A percentile compares a stretch with the other conserved stretches of the same genome.
phyloP scores from a whole-genome alignment of 1,140 invertebrate genomes.

The Cyrtorhinus lividipennis region DNA sequence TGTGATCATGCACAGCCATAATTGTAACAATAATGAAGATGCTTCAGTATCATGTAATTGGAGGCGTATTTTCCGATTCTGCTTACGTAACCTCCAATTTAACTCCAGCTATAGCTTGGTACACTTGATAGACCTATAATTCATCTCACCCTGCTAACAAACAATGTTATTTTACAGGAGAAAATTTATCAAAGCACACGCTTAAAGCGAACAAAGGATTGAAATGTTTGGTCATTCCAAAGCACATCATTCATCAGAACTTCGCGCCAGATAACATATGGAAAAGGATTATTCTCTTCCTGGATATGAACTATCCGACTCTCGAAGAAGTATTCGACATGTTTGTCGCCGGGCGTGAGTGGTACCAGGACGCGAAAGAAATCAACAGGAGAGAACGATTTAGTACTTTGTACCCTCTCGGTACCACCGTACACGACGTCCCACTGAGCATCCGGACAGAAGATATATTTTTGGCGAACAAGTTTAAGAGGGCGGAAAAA shows the following conservation, averaged over 20 bases:
- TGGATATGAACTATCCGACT: slow-evolving; percentile 12
- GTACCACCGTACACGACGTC: neutral
- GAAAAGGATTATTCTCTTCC: slow-evolving; percentile 16
- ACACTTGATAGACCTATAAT: no score
- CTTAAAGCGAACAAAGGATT: slow-evolving; percentile 9
- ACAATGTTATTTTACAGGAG: no score
- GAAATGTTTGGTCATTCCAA: slow-evolving; percentile 14
- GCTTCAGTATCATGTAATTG: no score
- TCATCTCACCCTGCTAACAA: no score
- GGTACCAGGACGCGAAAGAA: slow-evolving; percentile 3
- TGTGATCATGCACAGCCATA: no score
- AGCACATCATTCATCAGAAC: slow-evolving; percentile 15
- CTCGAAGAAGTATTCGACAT: slow-evolving; percentile 12
- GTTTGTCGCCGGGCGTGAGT: slow-evolving; percentile 10
- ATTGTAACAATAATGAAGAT: no score
- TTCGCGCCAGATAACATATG: slow-evolving; percentile 14
- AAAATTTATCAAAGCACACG: slow-evolving; percentile 12
- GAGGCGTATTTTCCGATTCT: no score
- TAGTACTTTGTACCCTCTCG: neutral
- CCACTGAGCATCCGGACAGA: neutral
- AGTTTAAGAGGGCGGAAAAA: neutral
- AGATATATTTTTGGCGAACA: neutral
- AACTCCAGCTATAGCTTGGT: no score
- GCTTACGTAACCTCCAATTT: no score
- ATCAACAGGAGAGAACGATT: neutral